Evolutionary conservation across 2,888 invertebrate species (phyloP).

Genomic region (Pseudococcus jackbeardsleyi): DNA sequence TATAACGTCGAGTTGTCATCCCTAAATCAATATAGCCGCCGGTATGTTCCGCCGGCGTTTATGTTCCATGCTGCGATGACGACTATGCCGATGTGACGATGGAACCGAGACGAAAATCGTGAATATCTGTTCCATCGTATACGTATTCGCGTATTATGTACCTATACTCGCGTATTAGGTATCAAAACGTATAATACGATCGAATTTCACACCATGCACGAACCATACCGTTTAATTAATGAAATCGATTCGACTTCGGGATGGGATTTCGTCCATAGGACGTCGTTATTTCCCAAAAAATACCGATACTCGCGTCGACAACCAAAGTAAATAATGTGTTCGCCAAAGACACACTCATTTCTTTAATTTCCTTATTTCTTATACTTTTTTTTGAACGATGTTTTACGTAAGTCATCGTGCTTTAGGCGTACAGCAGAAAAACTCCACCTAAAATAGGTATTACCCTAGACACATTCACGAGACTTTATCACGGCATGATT

Average conservation of each 20-base stretch:
- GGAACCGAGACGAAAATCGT: neutral
- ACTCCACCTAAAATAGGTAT: slow-evolving; percentile 52
- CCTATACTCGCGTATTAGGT: neutral
- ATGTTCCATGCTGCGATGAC: neutral
- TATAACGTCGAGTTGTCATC: slow-evolving; percentile 46
- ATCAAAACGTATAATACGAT: neutral
- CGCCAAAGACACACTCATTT: neutral
- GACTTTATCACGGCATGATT: slow-evolving; percentile 62
- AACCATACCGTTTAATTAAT: slow-evolving; percentile 11
- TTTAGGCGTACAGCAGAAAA: neutral
- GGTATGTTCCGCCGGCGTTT: neutral
- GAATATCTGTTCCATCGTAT: neutral
- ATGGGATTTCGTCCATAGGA: neutral
- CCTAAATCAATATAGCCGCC: slow-evolving; percentile 44
- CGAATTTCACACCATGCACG: neutral
- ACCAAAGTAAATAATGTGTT: neutral
- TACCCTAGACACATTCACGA: slow-evolving; percentile 61
- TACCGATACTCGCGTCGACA: neutral
- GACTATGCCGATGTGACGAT: neutral
- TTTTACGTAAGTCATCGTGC: neutral
- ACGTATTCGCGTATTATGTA: too few relatives aligned
- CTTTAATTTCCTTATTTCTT: slow-evolving; percentile 16
- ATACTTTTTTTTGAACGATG: neutral
- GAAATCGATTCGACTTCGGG: neutral
- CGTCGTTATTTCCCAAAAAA: neutral